Percentiles rank a stretch among this genome's conserved stretches.
Conservation (phyloP, 2,888 invertebrate genomes). For the Lasioglossum villosulum region DNA sequence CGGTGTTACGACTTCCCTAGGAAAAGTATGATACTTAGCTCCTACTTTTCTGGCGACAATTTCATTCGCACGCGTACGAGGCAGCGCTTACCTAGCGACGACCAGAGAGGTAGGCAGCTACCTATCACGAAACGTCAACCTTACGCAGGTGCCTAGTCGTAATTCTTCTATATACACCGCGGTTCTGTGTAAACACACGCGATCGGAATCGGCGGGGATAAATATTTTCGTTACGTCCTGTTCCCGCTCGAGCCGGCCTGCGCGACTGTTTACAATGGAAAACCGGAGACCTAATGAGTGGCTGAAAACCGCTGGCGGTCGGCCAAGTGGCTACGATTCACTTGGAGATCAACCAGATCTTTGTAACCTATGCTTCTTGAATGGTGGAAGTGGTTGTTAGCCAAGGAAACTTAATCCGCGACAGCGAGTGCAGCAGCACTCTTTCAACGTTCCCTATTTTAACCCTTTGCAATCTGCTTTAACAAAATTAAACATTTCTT, state of each 20-base stretch:
- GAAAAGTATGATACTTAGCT: no score
- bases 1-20: no score
- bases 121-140: no score
- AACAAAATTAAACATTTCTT: no score
- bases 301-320: slow-evolving; percentile 31
- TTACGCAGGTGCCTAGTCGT: no score
- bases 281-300: slow-evolving; percentile 19
- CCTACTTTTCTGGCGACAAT: no score
- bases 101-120: no score
- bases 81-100: no score
- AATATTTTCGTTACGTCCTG: slow-evolving; percentile 48
- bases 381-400: slow-evolving; percentile 4
- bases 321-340: slow-evolving; percentile 28
- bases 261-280: slow-evolving; percentile 12
- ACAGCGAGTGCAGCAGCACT: not conserved
- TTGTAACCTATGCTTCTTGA: not conserved
- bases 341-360: slow-evolving; percentile 7
- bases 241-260: slow-evolving; percentile 2
- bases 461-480: no score
- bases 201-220: slow-evolving; percentile 4
- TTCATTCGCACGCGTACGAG: no score
- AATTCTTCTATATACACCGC: no score
- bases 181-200: slow-evolving; percentile 33
- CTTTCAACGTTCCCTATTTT: not conserved
- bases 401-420: not conserved